phyloP scores from a whole-genome alignment of 2,797 vertebrate species.

The Premnoplex brunnescens region DNA sequence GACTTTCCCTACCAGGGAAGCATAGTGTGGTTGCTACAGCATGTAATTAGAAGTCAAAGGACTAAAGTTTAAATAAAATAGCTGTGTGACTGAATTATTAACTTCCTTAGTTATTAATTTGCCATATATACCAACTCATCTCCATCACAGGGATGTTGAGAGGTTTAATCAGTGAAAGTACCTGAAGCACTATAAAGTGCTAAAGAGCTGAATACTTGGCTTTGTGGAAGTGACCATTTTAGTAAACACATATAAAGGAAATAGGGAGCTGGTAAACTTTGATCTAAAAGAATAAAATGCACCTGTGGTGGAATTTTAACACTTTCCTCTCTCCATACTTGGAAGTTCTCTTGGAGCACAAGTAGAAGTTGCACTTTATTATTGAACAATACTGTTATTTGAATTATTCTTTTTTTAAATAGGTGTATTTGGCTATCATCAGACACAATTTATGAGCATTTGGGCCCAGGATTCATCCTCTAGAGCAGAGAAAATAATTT shows the following conservation, averaged over 20 bases:
- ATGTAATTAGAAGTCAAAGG: conserved; percentile 26
- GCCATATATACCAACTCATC: neutral
- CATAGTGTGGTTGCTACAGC: neutral
- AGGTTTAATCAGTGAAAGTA: neutral
- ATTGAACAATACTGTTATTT: neutral
- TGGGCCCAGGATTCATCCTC: neutral
- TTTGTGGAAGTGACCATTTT: neutral
- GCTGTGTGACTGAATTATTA: conserved; percentile 16
- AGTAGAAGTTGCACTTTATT: neutral
- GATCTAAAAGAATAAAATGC: neutral
- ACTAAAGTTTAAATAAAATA: conserved; percentile 39
- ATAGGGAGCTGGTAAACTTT: neutral
- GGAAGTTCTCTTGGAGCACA: neutral
- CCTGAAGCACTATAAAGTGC: neutral
- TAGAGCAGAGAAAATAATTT: neutral
- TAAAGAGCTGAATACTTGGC: neutral
- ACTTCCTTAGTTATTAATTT: conserved; percentile 33
- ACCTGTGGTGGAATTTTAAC: neutral
- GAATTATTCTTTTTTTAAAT: neutral
- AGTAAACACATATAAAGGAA: neutral
- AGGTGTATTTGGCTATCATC: neutral
- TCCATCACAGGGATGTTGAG: neutral
- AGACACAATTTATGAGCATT: neutral
- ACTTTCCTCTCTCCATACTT: neutral
- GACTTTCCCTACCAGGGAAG: neutral